Evolutionary conservation across 2,888 invertebrate genomes (phyloP), one percentile per base, ranked within the genome.

Genomic region (Eugnorisma glareosa): DNA sequence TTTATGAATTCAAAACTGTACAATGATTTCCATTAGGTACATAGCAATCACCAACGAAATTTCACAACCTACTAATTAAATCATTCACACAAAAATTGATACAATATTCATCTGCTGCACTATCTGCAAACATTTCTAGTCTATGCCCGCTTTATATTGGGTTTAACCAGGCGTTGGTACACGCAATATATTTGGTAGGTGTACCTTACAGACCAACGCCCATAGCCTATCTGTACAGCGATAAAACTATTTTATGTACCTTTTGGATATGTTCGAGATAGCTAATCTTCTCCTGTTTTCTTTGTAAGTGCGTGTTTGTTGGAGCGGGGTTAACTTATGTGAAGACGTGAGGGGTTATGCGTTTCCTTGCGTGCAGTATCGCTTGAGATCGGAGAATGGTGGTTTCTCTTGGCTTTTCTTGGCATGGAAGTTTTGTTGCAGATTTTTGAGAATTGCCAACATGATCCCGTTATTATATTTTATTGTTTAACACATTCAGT

Each of bases 121-220:
- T 35, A 40, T 78, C 86, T 85, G 69, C 48, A 0, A 51, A 18
- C 13, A 48, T 11, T 21, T 61, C 10, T 77, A 67, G 82, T 91
- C 91, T 89, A 79, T 92, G 91, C 10, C 75, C 79, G 84, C 86
- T 91, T 92, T 92, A 92, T 91, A 93, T 92, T 90, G 92, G 90
- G 90, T 89, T 91, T 89, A 91, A 90, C 89, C 88, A 89, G 89
- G 91, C 90, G 91, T 90, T 89, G 87, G 91, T 90, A 90, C 91
- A 89, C 88, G 92, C 93, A 91, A 93, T 94, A 93, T 94, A 94
- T 94, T 91, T 90, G 86, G 86, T 83, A 88, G 88, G 87, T 91
- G 91, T 91, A 92, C 93, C 93, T 92, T 86, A 85, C 91, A 90
- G 90, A 85, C 88, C 85, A 86, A 89, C 92, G 91, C 92, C 90